Evolutionary conservation across 2,888 invertebrate species (phyloP).

Genomic region (Latheticus oryzae): DNA sequence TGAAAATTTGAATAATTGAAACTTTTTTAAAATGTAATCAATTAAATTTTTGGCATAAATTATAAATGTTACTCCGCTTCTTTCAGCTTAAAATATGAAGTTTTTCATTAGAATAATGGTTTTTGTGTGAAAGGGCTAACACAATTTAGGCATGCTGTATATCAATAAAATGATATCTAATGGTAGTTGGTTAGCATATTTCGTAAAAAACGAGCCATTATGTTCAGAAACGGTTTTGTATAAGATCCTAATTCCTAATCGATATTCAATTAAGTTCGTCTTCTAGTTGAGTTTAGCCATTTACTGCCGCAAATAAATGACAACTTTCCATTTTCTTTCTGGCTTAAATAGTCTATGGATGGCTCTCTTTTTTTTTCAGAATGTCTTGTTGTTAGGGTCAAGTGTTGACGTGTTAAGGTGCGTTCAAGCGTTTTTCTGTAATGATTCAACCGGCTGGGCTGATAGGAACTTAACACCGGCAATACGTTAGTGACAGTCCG

Average conservation of each 20-base stretch:
- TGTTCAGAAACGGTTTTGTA: conserved; percentile 30
- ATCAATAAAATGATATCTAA: conserved; percentile 26
- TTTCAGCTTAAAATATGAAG: no score
- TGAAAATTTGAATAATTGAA: conserved; percentile 12
- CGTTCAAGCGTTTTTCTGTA: conserved; percentile 28
- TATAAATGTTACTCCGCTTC: no score
- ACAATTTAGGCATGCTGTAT: conserved; percentile 15
- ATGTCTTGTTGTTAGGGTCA: conserved; percentile 5
- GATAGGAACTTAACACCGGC: conserved; percentile 33
- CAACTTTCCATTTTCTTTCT: conserved; percentile 12
- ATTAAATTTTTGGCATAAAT: conserved; percentile 1
- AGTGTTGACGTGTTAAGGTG: conserved; percentile 30
- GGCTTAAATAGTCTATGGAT: no score
- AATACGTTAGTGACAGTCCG: conserved; percentile 32
- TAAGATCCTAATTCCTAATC: conserved; percentile 37
- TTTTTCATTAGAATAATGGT: conserved; percentile 5
- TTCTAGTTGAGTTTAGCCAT: conserved; percentile 12
- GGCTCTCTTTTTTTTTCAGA: conserved; percentile 10
- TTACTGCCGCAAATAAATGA: conserved; percentile 12
- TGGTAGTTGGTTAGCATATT: conserved; percentile 30
- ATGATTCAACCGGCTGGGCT: conserved; percentile 17
- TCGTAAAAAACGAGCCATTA: conserved; percentile 25
- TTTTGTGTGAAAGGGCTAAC: conserved; percentile 8
- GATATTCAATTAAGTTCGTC: conserved; percentile 41
- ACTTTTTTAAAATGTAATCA: conserved; percentile 13